These are phyloP conservation scores for Euwallacea similis DNA, from an alignment of 1,140 invertebrate genomes.

Conservation along the genomic window DNA sequence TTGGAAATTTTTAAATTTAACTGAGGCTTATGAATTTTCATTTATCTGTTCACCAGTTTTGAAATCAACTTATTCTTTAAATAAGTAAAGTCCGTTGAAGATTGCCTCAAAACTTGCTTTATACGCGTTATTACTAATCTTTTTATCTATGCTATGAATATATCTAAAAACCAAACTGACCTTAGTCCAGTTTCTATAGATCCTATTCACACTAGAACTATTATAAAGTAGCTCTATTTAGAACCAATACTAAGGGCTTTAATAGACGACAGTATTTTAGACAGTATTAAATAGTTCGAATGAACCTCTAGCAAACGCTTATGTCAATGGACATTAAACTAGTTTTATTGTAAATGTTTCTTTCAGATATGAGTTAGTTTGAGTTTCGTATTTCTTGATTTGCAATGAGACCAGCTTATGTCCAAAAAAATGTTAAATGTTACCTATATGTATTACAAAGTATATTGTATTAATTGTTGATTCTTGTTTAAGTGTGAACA, in stretches of 20 bases:
- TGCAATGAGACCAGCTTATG: background rate
- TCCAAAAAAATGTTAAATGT: constrained; percentile 28
- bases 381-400: background rate
- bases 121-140: no score
- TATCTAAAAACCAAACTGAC: no score
- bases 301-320: constrained; percentile 15
- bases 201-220: no score
- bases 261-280: constrained; percentile 29
- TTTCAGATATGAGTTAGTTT: background rate
- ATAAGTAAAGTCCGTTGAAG: no score
- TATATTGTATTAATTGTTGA: constrained; percentile 33
- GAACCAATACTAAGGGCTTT: constrained; percentile 14
- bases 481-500: constrained; percentile 38
- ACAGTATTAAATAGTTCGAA: constrained; percentile 8
- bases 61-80: no score
- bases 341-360: background rate
- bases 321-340: background rate
- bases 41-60: no score
- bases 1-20: no score
- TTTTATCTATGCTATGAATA: no score
- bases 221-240: background rate
- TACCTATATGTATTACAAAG: constrained; percentile 27
- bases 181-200: no score
- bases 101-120: no score
- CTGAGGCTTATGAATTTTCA: no score